phyloP scores from a whole-genome alignment of 2,888 invertebrate species.

The Celastrina argiolus region DNA sequence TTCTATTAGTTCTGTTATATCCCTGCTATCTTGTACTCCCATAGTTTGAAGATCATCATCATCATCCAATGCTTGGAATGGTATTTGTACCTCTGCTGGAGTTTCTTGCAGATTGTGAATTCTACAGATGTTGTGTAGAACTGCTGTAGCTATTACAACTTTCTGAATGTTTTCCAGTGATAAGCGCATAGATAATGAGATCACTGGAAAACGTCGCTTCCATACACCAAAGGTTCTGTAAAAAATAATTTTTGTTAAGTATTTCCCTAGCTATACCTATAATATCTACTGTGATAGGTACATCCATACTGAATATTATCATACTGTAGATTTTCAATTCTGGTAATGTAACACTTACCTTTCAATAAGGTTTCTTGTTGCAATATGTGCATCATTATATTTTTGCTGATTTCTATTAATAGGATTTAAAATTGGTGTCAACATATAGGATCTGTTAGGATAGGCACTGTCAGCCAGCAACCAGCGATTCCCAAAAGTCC shows the following conservation, averaged over 20 bases:
- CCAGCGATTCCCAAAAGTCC: slow-evolving; percentile 16
- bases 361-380: slow-evolving; percentile 31
- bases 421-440: slow-evolving; percentile 31
- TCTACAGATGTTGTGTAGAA: slow-evolving; percentile 21
- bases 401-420: slow-evolving; percentile 20
- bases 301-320: too few species aligned
- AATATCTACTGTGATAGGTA: too few species aligned
- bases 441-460: slow-evolving; percentile 22
- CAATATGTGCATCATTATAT: slow-evolving; percentile 32
- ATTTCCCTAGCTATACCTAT: too few species aligned
- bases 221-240: slow-evolving; percentile 12
- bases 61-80: too few species aligned
- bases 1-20: slow-evolving; percentile 3
- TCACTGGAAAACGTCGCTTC: slow-evolving; percentile 18
- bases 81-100: neutral
- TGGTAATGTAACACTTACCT: neutral
- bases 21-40: neutral
- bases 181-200: slow-evolving; percentile 11
- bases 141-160: slow-evolving; percentile 16
- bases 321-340: too few species aligned
- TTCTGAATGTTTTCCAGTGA: neutral
- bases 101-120: neutral
- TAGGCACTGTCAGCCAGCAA: slow-evolving; percentile 27
- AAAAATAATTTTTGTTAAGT: neutral
- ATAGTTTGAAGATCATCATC: neutral